Conservation (phyloP, 1,140 invertebrate genomes). For the Cydia splendana region DNA sequence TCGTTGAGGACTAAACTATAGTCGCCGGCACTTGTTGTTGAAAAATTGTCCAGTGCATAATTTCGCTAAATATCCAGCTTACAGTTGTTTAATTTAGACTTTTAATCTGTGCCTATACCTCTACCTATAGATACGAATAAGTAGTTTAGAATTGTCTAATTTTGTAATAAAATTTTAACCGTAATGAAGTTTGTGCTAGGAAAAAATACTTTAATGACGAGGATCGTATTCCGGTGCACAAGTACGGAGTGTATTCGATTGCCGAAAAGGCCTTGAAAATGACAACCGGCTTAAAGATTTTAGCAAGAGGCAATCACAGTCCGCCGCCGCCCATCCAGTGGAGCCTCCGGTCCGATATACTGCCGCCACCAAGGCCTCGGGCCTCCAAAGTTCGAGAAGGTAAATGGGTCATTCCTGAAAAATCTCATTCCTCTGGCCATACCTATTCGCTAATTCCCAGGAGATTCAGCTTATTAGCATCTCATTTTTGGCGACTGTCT, state of each 20-base stretch:
- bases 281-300: slow-evolving; percentile 52
- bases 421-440: no score
- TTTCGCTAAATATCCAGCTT: no score
- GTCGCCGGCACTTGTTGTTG: no score
- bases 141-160: slow-evolving; percentile 4
- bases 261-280: slow-evolving; percentile 51
- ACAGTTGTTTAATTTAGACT: no score
- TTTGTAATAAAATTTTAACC: slow-evolving; percentile 37
- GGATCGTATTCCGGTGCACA: slow-evolving; percentile 61
- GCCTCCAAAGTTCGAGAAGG: slow-evolving; percentile 59
- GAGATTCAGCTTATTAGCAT: no score
- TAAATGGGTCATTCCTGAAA: slow-evolving; percentile 22
- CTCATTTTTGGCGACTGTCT: no score
- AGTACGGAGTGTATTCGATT: slow-evolving; percentile 69
- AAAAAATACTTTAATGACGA: slow-evolving; percentile 58
- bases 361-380: slow-evolving; percentile 48
- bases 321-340: slow-evolving; percentile 55
- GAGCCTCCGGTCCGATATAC: slow-evolving; percentile 43
- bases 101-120: no score
- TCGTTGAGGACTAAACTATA: neutral
- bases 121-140: no score
- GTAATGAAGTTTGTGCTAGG: slow-evolving; percentile 56
- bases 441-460: no score
- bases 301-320: slow-evolving; percentile 40
- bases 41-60: no score